Evolutionary conservation across 2,888 invertebrate species (phyloP).

Genomic region (Cyrtodaria siliqua): DNA sequence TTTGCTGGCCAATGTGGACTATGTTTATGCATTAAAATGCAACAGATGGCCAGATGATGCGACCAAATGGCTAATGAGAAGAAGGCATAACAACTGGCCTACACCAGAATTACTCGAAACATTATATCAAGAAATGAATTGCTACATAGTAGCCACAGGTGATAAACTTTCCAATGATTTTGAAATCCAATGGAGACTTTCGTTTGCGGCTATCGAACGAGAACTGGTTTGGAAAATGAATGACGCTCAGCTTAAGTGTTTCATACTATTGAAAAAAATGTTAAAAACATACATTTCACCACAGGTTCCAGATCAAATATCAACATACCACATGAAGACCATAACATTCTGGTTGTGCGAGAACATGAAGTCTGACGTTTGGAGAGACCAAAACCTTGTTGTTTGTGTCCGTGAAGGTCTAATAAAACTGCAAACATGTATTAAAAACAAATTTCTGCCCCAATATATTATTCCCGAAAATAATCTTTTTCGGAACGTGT

Average conservation of each 20-base stretch:
- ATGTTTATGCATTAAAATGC: constrained; percentile 16
- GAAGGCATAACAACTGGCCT: constrained; percentile 26
- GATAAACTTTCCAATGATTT: constrained; percentile 8
- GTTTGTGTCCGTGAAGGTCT: constrained; percentile 7
- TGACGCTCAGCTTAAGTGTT: constrained; percentile 25
- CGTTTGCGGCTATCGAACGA: constrained; percentile 23
- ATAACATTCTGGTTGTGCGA: constrained; percentile 30
- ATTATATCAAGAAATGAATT: constrained; percentile 6
- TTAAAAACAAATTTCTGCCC: not conserved
- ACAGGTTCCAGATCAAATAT: constrained; percentile 16
- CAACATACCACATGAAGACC: constrained; percentile 31
- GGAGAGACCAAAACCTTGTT: constrained; percentile 10
- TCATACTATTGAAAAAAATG: constrained; percentile 19
- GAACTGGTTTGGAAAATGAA: constrained; percentile 44
- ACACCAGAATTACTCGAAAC: not conserved
- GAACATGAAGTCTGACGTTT: constrained; percentile 6
- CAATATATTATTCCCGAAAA: constrained; percentile 22
- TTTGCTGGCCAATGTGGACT: constrained; percentile 10
- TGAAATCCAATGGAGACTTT: constrained; percentile 23
- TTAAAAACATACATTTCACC: constrained; percentile 11
- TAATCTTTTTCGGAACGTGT: constrained; percentile 27
- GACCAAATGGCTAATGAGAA: constrained; percentile 22
- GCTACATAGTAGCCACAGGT: constrained; percentile 24
- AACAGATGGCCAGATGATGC: constrained; percentile 18
- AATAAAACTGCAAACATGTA: not conserved